These are phyloP conservation scores for Meteorus sp. DNA, from an alignment of 1,140 invertebrate genomes.

Conservation along the genomic window DNA sequence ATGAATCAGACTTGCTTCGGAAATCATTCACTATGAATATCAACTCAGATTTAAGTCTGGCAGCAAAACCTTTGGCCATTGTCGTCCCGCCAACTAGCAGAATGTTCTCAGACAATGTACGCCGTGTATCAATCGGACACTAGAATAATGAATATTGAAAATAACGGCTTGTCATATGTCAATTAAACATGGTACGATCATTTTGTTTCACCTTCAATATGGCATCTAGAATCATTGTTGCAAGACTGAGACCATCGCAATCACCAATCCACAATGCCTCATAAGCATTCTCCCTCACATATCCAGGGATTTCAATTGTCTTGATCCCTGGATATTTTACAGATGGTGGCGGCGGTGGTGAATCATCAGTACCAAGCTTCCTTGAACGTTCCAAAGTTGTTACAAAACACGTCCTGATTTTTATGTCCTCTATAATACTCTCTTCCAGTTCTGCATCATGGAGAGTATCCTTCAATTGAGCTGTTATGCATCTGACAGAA, in stretches of 20 bases:
- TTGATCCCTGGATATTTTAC: slow-evolving; percentile 74
- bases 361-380: slow-evolving; percentile 58
- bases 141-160: slow-evolving; percentile 46
- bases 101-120: slow-evolving; percentile 76
- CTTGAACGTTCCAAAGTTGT: slow-evolving; percentile 72
- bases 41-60: slow-evolving; percentile 76
- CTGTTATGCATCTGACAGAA: slow-evolving; percentile 44
- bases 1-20: slow-evolving; percentile 65
- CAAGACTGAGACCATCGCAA: slow-evolving; percentile 79
- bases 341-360: slow-evolving; percentile 59
- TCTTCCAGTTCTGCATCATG: slow-evolving; percentile 59
- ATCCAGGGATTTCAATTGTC: slow-evolving; percentile 69
- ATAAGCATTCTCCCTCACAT: slow-evolving; percentile 73
- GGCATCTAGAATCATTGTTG: slow-evolving; percentile 55
- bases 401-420: slow-evolving; percentile 81
- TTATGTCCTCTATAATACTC: slow-evolving; percentile 70
- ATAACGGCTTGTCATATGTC: slow-evolving; percentile 8
- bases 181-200: slow-evolving; percentile 4
- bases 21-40: slow-evolving; percentile 66
- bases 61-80: slow-evolving; percentile 78
- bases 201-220: slow-evolving; percentile 9
- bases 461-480: slow-evolving; percentile 33
- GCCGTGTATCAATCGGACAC: slow-evolving; percentile 77
- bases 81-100: slow-evolving; percentile 82
- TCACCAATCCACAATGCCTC: slow-evolving; percentile 86